Conservation (phyloP, 1,140 invertebrate genomes). For the Drosophila yakuba region DNA sequence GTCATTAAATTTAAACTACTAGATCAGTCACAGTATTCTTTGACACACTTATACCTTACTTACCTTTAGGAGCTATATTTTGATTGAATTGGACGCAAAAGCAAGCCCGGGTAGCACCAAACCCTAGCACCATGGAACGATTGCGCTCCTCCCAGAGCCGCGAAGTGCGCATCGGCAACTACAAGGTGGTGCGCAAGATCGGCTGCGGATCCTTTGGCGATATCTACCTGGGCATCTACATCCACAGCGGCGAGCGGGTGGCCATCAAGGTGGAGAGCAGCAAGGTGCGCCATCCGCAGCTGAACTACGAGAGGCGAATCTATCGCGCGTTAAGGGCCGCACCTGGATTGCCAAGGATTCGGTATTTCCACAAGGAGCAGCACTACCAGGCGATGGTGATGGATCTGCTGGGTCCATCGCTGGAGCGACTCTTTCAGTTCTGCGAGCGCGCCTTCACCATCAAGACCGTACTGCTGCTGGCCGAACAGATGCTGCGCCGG, state of each 20-base stretch:
- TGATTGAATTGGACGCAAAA: neutral
- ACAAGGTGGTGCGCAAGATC: slow-evolving; percentile 92
- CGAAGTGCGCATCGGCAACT: slow-evolving; percentile 49
- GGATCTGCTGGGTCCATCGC: slow-evolving; percentile 97
- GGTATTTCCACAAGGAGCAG: slow-evolving; percentile 94
- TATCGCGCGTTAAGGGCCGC: slow-evolving; percentile 96
- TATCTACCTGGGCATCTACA: slow-evolving; percentile 97
- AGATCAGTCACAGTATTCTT: too few relatives aligned
- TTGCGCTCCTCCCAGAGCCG: slow-evolving; percentile 2
- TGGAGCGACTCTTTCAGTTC: slow-evolving; percentile 98
- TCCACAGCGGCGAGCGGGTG: slow-evolving; percentile 97
- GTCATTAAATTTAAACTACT: too few relatives aligned
- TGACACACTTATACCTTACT: neutral
- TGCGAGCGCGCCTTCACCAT: slow-evolving; percentile 97
- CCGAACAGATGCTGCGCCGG: slow-evolving; percentile 95
- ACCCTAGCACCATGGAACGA: slow-evolving; percentile 31
- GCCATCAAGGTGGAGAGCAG: slow-evolving; percentile 97
- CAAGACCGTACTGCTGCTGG: slow-evolving; percentile 98
- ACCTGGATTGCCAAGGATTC: slow-evolving; percentile 96
- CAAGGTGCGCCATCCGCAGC: slow-evolving; percentile 95
- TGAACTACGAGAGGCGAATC: slow-evolving; percentile 96
- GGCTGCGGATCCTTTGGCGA: slow-evolving; percentile 98
- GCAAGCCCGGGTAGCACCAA: too few relatives aligned
- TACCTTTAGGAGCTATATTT: neutral
- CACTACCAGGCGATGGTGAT: slow-evolving; percentile 98